Percentiles rank a stretch among this genome's conserved stretches.
Conservation (phyloP, 1,140 invertebrate species). For the Battus philenor region DNA sequence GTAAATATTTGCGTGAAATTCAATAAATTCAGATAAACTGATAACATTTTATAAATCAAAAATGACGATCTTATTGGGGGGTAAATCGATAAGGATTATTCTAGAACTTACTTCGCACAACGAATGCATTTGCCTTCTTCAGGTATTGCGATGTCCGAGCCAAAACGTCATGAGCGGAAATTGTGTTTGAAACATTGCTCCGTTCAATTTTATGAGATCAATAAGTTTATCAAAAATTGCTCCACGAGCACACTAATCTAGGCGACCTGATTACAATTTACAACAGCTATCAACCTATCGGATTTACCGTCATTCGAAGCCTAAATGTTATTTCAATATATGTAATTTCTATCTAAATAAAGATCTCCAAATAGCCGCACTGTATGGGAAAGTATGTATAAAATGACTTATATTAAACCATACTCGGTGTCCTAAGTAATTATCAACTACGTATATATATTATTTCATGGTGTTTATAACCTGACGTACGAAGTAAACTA, state of each 20-base stretch:
- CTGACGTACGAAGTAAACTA: background rate
- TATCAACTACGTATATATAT: background rate
- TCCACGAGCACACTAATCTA: constrained; percentile 38
- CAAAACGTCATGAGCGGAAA: background rate
- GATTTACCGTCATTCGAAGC: constrained; percentile 3
- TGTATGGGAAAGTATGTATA: background rate
- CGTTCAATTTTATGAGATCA: constrained; percentile 32
- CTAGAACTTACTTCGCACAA: no score
- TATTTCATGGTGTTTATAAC: background rate
- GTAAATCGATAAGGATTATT: no score
- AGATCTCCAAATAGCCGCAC: constrained; percentile 2
- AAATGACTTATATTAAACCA: background rate
- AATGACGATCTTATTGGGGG: no score
- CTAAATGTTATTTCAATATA: background rate
- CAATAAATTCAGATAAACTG: no score
- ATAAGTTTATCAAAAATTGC: constrained; percentile 26
- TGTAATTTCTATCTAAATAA: constrained; percentile 2
- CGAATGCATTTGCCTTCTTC: no score
- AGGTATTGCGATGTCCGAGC: no score
- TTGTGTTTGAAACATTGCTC: background rate
- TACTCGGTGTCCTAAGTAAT: background rate
- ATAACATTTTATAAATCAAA: no score
- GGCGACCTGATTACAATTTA: constrained; percentile 22
- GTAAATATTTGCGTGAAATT: background rate
- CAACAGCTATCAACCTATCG: constrained; percentile 22